Percentiles rank a stretch among this genome's conserved stretches.
Conservation (phyloP, 2,797 vertebrate species). For the Myripristis murdjan region DNA sequence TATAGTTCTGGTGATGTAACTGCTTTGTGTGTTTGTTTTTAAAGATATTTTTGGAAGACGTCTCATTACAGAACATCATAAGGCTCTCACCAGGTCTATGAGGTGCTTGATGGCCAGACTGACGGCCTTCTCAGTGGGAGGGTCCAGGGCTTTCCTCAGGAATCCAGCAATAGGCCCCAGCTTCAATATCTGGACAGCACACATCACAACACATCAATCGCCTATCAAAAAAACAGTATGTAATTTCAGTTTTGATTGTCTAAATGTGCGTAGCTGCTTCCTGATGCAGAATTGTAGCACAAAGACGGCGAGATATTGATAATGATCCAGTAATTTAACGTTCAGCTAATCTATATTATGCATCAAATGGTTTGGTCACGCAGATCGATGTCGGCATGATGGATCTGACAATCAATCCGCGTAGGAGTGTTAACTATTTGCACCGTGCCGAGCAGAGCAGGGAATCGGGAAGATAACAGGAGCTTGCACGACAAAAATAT, state of each 20-base stretch:
- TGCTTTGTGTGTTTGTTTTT: not conserved
- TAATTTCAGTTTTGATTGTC: not conserved
- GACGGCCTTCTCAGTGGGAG: slow-evolving; percentile 90
- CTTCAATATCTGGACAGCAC: slow-evolving; percentile 89
- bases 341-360: too few relatives aligned
- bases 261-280: not conserved
- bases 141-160: slow-evolving; percentile 92
- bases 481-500: not conserved
- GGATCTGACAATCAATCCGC: not conserved
- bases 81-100: slow-evolving; percentile 89
- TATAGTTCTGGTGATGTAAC: too few relatives aligned
- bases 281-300: not conserved
- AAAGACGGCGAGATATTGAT: too few relatives aligned
- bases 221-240: too few relatives aligned
- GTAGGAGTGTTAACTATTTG: not conserved
- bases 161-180: slow-evolving; percentile 93
- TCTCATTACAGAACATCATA: too few relatives aligned
- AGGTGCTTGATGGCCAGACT: slow-evolving; percentile 93
- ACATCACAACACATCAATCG: slow-evolving; percentile 30
- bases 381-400: not conserved
- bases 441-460: not conserved
- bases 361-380: too few relatives aligned
- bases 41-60: not conserved
- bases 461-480: slow-evolving; percentile 5
- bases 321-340: too few relatives aligned